These are phyloP conservation scores for Pterois miles DNA, from an alignment of 2,797 vertebrate species.

Conservation along the genomic window DNA sequence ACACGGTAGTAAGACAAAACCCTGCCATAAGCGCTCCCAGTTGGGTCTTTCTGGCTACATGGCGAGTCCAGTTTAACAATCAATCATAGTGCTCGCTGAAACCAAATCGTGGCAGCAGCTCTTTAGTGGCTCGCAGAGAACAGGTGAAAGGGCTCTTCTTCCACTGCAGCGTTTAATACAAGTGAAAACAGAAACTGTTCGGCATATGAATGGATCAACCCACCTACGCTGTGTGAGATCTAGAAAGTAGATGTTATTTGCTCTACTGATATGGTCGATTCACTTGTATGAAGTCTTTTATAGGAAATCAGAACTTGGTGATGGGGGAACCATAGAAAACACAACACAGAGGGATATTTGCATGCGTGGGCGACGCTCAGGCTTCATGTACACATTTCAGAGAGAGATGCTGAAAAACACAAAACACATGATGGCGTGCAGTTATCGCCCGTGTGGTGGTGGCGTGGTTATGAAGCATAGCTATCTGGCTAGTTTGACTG, in stretches of 20 bases:
- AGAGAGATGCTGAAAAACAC: slow-evolving; percentile 60
- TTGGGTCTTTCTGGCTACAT: slow-evolving; percentile 64
- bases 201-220: slow-evolving; percentile 42
- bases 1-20: slow-evolving; percentile 58
- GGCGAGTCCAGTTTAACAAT: slow-evolving; percentile 64
- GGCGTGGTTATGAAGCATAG: background rate
- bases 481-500: slow-evolving; percentile 1
- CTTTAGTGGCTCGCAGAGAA: slow-evolving; percentile 56
- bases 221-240: slow-evolving; percentile 53
- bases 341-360: slow-evolving; percentile 77
- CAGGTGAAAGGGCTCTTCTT: slow-evolving; percentile 74
- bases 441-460: slow-evolving; percentile 21
- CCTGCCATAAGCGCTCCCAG: slow-evolving; percentile 33
- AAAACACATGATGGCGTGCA: slow-evolving; percentile 29
- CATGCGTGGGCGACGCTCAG: slow-evolving; percentile 66
- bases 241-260: slow-evolving; percentile 51
- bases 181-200: slow-evolving; percentile 80
- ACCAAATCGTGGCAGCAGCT: slow-evolving; percentile 58
- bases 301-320: slow-evolving; percentile 82
- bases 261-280: slow-evolving; percentile 73
- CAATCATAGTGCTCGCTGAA: slow-evolving; percentile 63
- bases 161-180: slow-evolving; percentile 67
- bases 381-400: slow-evolving; percentile 56
- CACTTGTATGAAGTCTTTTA: slow-evolving; percentile 78
- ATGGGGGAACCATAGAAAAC: slow-evolving; percentile 77